Percentiles rank a stretch among this genome's conserved stretches.
These are phyloP conservation scores for Crotalus horridus DNA, from an alignment of 2,113 vertebrate species.

Conservation along the genomic window DNA sequence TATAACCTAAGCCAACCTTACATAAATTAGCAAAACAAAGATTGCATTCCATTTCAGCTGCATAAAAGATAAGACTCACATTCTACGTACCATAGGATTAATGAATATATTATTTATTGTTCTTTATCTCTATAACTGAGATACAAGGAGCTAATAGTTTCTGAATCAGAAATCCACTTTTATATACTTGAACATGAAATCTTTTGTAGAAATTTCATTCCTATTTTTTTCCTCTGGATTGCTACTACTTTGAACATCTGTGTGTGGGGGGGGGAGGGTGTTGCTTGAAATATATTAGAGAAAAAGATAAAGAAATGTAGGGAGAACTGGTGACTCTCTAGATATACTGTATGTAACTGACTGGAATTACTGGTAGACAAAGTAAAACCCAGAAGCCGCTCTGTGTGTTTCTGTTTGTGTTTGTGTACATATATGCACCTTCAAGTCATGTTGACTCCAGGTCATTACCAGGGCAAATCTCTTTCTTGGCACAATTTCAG, in stretches of 20 bases:
- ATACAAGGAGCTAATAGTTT: neutral
- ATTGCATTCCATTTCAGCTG: neutral
- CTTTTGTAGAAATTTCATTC: neutral
- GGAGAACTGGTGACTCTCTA: neutral
- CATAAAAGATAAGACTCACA: neutral
- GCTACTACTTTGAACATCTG: neutral
- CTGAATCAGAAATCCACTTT: neutral
- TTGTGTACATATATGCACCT: neutral
- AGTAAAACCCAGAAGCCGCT: neutral
- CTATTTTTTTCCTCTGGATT: neutral
- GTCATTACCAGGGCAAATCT: neutral
- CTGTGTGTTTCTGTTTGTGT: neutral
- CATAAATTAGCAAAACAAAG: neutral
- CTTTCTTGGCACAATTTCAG: neutral
- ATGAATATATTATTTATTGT: neutral
- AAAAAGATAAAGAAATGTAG: neutral
- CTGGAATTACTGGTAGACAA: neutral
- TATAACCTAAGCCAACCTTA: neutral
- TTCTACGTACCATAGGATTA: neutral
- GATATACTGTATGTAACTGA: neutral
- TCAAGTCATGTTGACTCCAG: neutral
- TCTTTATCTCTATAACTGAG: neutral
- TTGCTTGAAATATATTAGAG: neutral
- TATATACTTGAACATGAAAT: neutral
- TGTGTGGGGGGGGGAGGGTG: too few species aligned